Conservation (phyloP, 2,113 vertebrate species). For the Aspidoscelis tigris region DNA sequence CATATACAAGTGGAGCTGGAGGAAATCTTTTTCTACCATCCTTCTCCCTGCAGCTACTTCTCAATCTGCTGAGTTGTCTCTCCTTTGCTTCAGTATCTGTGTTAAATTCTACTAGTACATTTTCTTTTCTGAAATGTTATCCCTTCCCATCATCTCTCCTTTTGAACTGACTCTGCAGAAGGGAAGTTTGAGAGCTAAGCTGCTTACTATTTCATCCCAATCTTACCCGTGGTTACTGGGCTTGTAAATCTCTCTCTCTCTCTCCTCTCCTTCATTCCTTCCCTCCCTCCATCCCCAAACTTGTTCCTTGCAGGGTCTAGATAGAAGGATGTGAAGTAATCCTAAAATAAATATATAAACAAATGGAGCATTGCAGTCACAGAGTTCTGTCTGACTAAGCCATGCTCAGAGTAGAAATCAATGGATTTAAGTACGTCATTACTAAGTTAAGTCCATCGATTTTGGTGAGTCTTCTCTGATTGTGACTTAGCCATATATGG, state of each 20-base stretch:
- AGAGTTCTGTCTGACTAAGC: background rate
- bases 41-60: conserved; percentile 23
- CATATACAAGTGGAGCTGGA: background rate
- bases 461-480: background rate
- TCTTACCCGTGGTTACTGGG: background rate
- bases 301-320: conserved; percentile 30
- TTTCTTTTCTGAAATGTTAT: background rate
- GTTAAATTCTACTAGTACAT: background rate
- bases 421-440: background rate
- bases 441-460: background rate
- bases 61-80: rapidly evolving
- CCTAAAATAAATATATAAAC: conserved; percentile 9
- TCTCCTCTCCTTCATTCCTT: no score
- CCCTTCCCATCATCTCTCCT: background rate
- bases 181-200: background rate
- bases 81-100: background rate
- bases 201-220: background rate
- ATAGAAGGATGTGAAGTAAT: conserved; percentile 17
- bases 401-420: background rate
- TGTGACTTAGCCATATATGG: background rate
- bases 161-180: background rate
- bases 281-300: background rate
- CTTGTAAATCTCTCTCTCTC: no score
- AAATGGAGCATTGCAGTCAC: background rate
- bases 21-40: conserved; percentile 7